phyloP scores from a whole-genome alignment of 2,888 invertebrate species.

The Sepiola atlantica region DNA sequence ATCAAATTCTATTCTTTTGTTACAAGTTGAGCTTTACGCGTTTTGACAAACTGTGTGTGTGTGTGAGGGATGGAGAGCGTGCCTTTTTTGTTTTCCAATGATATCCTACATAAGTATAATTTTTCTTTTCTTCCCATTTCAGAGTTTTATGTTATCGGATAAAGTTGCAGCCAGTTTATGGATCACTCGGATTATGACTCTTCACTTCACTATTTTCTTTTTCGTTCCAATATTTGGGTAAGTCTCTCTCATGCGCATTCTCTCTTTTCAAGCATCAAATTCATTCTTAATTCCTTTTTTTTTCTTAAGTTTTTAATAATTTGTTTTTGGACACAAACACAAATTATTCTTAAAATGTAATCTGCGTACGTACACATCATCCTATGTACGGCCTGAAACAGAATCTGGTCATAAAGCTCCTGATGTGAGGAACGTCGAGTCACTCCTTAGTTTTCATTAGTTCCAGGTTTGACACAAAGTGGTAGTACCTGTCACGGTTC shows the following conservation, averaged over 20 bases:
- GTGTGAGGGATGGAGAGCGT: neutral
- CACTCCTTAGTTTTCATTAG: too few relatives aligned
- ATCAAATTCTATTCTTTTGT: neutral
- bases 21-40: neutral
- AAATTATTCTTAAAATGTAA: neutral
- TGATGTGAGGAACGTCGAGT: too few relatives aligned
- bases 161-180: constrained; percentile 92
- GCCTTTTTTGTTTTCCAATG: neutral
- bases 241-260: constrained; percentile 72
- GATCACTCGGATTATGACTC: constrained; percentile 88
- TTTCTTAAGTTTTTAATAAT: neutral
- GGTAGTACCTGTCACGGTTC: too few relatives aligned
- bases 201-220: constrained; percentile 88
- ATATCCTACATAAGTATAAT: neutral
- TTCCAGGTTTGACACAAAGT: too few relatives aligned
- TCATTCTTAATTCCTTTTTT: neutral
- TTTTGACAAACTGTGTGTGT: neutral
- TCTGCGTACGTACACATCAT: neutral
- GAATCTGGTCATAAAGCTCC: too few relatives aligned
- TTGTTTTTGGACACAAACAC: too few relatives aligned
- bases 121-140: constrained; percentile 55
- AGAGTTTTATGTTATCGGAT: constrained; percentile 81
- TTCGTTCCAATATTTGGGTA: constrained; percentile 92
- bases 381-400: too few relatives aligned
- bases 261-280: neutral